Conservation (phyloP, 2,113 vertebrate genomes). For the Plectropomus leopardus region DNA sequence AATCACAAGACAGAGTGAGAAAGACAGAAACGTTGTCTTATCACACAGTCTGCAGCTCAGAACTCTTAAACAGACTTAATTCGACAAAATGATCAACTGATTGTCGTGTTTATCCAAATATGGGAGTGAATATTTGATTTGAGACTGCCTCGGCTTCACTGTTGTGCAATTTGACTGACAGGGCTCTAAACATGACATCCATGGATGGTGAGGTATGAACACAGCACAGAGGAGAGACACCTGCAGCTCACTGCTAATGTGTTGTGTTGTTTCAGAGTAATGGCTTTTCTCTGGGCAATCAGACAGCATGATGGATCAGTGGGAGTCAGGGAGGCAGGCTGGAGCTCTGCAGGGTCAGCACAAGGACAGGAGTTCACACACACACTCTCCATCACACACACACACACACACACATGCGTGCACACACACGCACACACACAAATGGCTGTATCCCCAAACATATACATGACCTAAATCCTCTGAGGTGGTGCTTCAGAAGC, state of each 20-base stretch:
- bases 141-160: background rate
- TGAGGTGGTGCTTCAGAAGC: slow-evolving; percentile 39
- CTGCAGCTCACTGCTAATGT: slow-evolving; percentile 68
- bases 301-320: slow-evolving; percentile 80
- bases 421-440: slow-evolving; percentile 39
- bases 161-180: slow-evolving; percentile 16
- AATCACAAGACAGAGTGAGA: slow-evolving; percentile 73
- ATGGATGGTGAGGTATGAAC: slow-evolving; percentile 45
- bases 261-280: slow-evolving; percentile 72
- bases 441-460: slow-evolving; percentile 31
- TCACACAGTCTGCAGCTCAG: slow-evolving; percentile 27
- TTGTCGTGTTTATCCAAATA: slow-evolving; percentile 10
- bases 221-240: slow-evolving; percentile 47
- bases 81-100: background rate
- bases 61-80: background rate
- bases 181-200: slow-evolving; percentile 36
- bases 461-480: slow-evolving; percentile 38
- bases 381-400: slow-evolving; percentile 65
- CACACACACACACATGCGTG: slow-evolving; percentile 38
- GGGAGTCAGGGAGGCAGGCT: slow-evolving; percentile 65
- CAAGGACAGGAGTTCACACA: slow-evolving; percentile 78
- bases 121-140: background rate
- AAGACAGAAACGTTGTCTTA: slow-evolving; percentile 58
- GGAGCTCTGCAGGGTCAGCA: slow-evolving; percentile 74
- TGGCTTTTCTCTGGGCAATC: slow-evolving; percentile 67